phyloP scores from a whole-genome alignment of 2,888 invertebrate species.

The Polydrusus tereticollis region DNA sequence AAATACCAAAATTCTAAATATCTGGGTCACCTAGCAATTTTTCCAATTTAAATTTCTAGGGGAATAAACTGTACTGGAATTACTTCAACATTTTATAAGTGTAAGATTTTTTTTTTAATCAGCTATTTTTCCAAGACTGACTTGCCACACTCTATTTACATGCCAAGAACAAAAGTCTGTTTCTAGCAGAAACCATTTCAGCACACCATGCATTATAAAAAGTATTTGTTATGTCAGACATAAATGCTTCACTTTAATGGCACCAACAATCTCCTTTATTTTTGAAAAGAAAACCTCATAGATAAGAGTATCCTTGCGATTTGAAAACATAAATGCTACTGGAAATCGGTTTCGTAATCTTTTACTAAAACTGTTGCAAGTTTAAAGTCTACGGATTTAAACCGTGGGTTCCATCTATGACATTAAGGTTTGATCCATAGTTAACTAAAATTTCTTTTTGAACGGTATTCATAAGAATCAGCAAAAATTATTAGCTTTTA shows the following conservation, averaged over 20 bases:
- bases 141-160: slow-evolving; percentile 4
- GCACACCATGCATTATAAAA: slow-evolving; percentile 20
- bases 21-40: no score
- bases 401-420: slow-evolving; percentile 41
- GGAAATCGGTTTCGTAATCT: slow-evolving; percentile 23
- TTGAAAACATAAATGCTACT: no score
- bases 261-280: background rate
- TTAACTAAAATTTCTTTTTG: slow-evolving; percentile 2
- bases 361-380: slow-evolving; percentile 18
- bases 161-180: slow-evolving; percentile 15
- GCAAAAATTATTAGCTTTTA: slow-evolving; percentile 7
- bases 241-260: background rate
- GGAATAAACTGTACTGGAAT: background rate
- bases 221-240: no score
- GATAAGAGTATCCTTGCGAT: slow-evolving; percentile 4
- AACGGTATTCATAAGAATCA: slow-evolving; percentile 14
- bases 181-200: background rate
- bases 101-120: background rate
- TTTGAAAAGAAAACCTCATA: slow-evolving; percentile 11
- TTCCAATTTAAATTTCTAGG: background rate
- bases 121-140: no score
- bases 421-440: slow-evolving; percentile 29
- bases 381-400: slow-evolving; percentile 34
- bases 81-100: slow-evolving; percentile 1
- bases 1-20: no score